Evolutionary conservation across 2,113 vertebrate species (phyloP), one percentile per base, ranked within the genome.

Genomic region (Periophthalmodon schlosseri): DNA sequence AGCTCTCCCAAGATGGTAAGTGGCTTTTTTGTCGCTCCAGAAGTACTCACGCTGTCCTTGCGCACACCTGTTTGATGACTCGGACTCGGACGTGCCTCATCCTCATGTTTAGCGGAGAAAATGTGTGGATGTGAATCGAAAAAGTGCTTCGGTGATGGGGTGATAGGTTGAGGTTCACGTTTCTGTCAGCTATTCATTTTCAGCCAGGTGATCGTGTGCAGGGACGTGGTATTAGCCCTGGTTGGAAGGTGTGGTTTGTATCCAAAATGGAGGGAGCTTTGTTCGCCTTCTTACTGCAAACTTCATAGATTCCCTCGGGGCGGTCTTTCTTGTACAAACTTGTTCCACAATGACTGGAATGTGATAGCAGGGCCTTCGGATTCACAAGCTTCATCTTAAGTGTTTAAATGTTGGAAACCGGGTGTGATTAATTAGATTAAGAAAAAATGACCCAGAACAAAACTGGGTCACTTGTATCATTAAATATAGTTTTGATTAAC

Each of bases 321-420:
- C 72, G 70, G 73, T 68, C 66, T 83, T 83, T 86, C 91, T 68
- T 87, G 91, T 83, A 69, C 81, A 21, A 86, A 88, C 91, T 86
- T 90, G 91, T 89, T 88, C 83, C 77, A 81, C 82, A 82, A 82
- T 88, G 79, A 82, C 72, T 83, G 86, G 90, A 91, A 92, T 92
- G 90, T 76, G 78, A 75, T 60, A 70, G 78, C 47, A 47, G 82
- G 47, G 72, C 78, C 80, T 65, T 78, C 8, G 46, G 67, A 68
- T 23, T 68, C 24, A 71, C 7, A 21, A 49, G 46, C 28, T 34
- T 63, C 28, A 15, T 14, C 57, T 60, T 28, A 28, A 6, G 57
- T 15, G 57, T 14, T 60, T 28, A 28, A 24, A 28, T 60, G 9
- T 60, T 56, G 9, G 52, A 9, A 56, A 6, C 20, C 20, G n/a